phyloP scores from a whole-genome alignment of 2,113 vertebrate genomes.

The Pachypanchax playfairii region DNA sequence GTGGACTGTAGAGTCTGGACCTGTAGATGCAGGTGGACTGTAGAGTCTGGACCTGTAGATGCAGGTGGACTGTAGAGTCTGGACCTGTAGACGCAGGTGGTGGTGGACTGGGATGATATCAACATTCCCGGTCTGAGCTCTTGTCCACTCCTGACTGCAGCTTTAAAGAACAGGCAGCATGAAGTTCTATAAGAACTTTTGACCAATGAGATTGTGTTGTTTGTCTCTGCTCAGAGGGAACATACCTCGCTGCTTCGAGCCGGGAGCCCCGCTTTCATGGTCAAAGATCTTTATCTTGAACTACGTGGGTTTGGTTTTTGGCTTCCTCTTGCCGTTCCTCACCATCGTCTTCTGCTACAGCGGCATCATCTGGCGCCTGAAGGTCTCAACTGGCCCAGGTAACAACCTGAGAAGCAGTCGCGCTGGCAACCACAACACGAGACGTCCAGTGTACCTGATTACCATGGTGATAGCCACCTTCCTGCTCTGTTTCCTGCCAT shows the following conservation, averaged over 20 bases:
- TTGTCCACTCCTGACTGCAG: too few species aligned
- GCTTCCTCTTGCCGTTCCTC: constrained; percentile 76
- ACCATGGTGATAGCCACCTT: constrained; percentile 68
- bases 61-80: too few species aligned
- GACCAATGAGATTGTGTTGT: too few species aligned
- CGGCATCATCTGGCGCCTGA: constrained; percentile 51
- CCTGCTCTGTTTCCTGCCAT: constrained; percentile 78
- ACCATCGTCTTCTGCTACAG: constrained; percentile 73
- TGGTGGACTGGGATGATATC: too few species aligned
- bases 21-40: too few species aligned
- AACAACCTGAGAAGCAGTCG: not conserved
- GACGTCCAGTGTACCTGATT: constrained; percentile 59
- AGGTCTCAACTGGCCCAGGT: not conserved
- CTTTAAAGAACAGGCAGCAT: too few species aligned
- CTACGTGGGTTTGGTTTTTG: constrained; percentile 66
- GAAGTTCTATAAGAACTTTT: too few species aligned
- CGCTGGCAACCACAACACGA: not conserved
- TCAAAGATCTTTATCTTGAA: constrained; percentile 58
- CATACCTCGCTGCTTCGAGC: constrained; percentile 71
- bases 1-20: too few species aligned
- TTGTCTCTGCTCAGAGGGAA: constrained; percentile 4
- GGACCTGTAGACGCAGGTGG: too few species aligned
- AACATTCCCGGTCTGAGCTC: too few species aligned
- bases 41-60: too few species aligned
- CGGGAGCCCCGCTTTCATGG: constrained; percentile 38